These are phyloP conservation scores for Eutolmus rufibarbis DNA, from an alignment of 2,888 invertebrate genomes.

Conservation along the genomic window DNA sequence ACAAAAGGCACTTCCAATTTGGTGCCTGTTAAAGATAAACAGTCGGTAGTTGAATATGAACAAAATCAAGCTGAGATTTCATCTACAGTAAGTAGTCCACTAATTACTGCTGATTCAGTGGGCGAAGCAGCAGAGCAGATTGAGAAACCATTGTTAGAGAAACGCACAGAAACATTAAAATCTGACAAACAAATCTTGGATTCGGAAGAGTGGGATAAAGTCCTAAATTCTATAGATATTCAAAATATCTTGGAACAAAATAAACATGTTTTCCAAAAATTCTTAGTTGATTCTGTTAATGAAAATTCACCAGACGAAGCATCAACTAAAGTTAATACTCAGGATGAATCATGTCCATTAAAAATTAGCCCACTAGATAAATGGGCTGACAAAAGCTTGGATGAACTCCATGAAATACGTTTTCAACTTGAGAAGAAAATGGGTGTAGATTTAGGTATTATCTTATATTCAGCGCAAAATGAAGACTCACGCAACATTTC, in stretches of 20 bases:
- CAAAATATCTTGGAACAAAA: no score
- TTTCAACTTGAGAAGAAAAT: neutral
- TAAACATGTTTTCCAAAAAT: neutral
- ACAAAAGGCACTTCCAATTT: neutral
- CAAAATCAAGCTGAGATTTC: no score
- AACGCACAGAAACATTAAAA: neutral
- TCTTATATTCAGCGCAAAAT: neutral
- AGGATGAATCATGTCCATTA: neutral
- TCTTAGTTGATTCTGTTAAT: neutral
- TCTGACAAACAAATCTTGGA: neutral
- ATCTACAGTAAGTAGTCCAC: no score
- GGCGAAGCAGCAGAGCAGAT: neutral
- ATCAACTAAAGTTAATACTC: neutral
- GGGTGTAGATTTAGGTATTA: neutral
- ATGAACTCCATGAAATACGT: neutral
- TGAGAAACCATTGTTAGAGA: neutral
- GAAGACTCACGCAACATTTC: neutral
- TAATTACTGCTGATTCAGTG: neutral
- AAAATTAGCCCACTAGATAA: neutral
- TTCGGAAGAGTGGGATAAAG: neutral
- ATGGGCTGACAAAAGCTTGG: neutral
- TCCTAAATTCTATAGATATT: neutral
- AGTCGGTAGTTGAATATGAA: no score
- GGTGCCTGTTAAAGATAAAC: no score
- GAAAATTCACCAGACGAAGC: neutral